Conservation (phyloP, 2,113 vertebrate genomes). For the Thalassoma bifasciatum region DNA sequence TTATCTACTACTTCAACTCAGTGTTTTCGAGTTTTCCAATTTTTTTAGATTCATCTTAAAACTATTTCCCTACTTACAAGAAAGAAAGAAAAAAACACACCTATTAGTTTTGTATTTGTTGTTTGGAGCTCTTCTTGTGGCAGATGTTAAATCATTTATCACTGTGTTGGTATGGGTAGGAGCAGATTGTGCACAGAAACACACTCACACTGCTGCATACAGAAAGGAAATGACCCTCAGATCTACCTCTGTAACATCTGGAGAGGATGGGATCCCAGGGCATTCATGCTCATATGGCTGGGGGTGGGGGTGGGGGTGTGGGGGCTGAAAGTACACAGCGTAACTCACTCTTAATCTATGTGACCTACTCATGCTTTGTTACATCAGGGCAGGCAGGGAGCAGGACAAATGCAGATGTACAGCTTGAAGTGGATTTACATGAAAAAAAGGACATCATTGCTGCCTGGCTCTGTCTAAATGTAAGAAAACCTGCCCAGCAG, state of each 20-base stretch:
- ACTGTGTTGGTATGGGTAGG: constrained; percentile 35
- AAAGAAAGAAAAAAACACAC: too few relatives aligned
- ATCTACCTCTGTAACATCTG: constrained; percentile 69
- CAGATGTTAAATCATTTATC: constrained; percentile 57
- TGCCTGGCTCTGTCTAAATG: neutral
- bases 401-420: neutral
- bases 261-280: constrained; percentile 41
- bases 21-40: too few relatives aligned
- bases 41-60: too few relatives aligned
- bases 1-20: too few relatives aligned
- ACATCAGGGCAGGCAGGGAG: constrained; percentile 7
- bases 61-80: too few relatives aligned
- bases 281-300: constrained; percentile 1
- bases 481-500: neutral
- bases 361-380: constrained; percentile 36
- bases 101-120: too few relatives aligned
- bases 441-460: neutral
- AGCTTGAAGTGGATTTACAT: constrained; percentile 1
- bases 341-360: constrained; percentile 50
- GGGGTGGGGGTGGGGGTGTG: too few relatives aligned
- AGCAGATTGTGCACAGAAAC: constrained; percentile 30
- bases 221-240: constrained; percentile 48
- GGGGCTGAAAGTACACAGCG: neutral
- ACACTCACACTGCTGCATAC: constrained; percentile 7
- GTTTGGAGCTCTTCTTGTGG: constrained; percentile 2